Evolutionary conservation across 2,797 vertebrate species (phyloP).

Genomic region (Moxostoma hubbsi): DNA sequence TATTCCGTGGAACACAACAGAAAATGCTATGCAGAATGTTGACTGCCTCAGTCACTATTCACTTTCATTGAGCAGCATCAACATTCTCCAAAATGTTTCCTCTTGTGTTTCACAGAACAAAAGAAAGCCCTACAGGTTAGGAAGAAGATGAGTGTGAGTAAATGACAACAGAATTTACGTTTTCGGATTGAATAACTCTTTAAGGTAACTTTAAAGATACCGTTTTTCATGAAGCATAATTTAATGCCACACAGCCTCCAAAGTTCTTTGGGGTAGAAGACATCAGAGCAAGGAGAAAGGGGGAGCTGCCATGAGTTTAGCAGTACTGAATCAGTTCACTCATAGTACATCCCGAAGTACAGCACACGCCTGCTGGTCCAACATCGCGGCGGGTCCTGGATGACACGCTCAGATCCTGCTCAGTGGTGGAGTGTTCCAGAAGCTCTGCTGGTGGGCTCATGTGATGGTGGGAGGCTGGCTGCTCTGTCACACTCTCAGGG

Average conservation of each 20-base stretch:
- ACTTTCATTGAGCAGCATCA: no score
- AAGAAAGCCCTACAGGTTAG: no score
- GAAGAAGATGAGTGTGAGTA: no score
- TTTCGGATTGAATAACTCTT: no score
- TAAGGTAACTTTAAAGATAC: background rate
- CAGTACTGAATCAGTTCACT: slow-evolving; percentile 80
- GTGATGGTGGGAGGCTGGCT: slow-evolving; percentile 3
- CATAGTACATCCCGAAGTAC: slow-evolving; percentile 79
- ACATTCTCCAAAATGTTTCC: no score
- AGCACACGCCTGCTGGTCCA: slow-evolving; percentile 76
- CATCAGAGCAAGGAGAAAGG: background rate
- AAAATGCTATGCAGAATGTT: no score
- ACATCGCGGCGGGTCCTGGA: slow-evolving; percentile 60
- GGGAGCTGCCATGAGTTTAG: slow-evolving; percentile 45
- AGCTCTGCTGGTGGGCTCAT: slow-evolving; percentile 29
- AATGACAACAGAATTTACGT: no score
- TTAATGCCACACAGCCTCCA: slow-evolving; percentile 4
- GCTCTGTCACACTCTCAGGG: slow-evolving; percentile 12
- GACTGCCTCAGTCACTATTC: no score
- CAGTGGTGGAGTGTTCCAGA: slow-evolving; percentile 28
- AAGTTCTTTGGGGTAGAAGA: background rate
- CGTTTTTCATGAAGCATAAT: background rate
- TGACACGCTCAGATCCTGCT: slow-evolving; percentile 56
- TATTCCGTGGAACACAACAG: no score
- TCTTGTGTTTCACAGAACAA: no score